Base-by-base conservation (phyloP, 2,113 vertebrate genomes). In the Pedionomus torquatus region DNA sequence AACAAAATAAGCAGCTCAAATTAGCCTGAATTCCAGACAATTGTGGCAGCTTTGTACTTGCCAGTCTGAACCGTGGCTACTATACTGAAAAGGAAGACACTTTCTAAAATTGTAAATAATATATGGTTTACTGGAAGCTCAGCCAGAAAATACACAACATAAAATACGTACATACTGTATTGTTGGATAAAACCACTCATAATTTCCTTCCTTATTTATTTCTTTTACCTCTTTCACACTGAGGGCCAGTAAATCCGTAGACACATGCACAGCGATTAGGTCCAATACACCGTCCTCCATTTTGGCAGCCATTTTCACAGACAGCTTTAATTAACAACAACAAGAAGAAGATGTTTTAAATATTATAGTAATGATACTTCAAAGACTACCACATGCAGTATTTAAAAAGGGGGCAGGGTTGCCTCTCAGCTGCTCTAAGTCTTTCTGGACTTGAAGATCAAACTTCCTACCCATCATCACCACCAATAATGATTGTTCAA, bases 181-280 rank as follows among this genome's bases (percentile, higher is more conserved):
- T 52, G 46, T 43, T 68, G 35, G 13, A 51, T 6, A 24, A 8
- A 80, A 54, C 7, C 17, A 8, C n/a, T 54, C 13, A 18, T 2
- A 26, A n/a, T 5, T 77, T 87, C 19, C 25, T n/a, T 70, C 5
- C 7, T 58, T n/a, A 16, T 44, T 71, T 69, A 1, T 64, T 88
- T 68, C 52, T 69, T 94, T 98, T 97, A 99, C 99, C 99, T 99
- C 99, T 98, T 97, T 99, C 99, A 35, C 99, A 99, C 97, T 99
- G 99, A 15, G 99, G 99, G 25, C 99, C 99, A 3, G 99, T 99
- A 98, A 99, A 99, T 86, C 99, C 99, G 6, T 99, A 99, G 90
- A 99, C 98, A 5, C 99, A 99, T 2, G 99, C 99, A 78, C 99
- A 99, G 91, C 99, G 99, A 97, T 99, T 99, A 75, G 99, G 99